These are phyloP conservation scores for Tiliacea citrago DNA, from an alignment of 2,888 invertebrate genomes.

Conservation along the genomic window DNA sequence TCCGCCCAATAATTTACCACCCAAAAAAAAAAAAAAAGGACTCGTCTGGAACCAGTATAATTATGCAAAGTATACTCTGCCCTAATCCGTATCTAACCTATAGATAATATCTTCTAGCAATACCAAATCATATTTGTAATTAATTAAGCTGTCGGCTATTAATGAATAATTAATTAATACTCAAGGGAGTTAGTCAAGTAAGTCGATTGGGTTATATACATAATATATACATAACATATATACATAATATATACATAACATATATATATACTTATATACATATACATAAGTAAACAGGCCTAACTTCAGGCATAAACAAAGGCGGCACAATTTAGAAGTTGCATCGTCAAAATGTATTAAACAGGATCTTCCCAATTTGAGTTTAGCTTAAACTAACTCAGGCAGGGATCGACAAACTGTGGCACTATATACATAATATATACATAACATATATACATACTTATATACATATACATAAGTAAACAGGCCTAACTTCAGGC, in stretches of 20 bases:
- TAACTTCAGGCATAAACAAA: slow-evolving; percentile 16
- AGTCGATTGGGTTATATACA: background rate
- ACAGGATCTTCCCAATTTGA: background rate
- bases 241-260: no score
- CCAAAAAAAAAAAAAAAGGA: no score
- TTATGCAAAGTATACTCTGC: background rate
- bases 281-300: slow-evolving; percentile 32
- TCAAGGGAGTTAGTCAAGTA: slow-evolving; percentile 1
- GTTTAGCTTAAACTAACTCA: background rate
- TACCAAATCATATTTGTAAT: slow-evolving; percentile 41
- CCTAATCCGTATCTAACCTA: background rate
- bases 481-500: slow-evolving; percentile 24
- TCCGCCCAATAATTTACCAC: no score
- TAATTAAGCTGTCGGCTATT: slow-evolving; percentile 32
- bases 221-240: no score
- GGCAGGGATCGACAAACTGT: no score
- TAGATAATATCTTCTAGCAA: background rate
- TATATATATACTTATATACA: no score
- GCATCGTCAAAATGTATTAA: background rate
- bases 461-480: slow-evolving; percentile 28
- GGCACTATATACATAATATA: no score
- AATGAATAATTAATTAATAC: slow-evolving; percentile 33
- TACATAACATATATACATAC: no score
- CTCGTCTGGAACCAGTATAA: background rate
- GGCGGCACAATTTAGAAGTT: slow-evolving; percentile 26